phyloP scores from a whole-genome alignment of 2,888 invertebrate species.

The Scrobipalpa atriplicella region DNA sequence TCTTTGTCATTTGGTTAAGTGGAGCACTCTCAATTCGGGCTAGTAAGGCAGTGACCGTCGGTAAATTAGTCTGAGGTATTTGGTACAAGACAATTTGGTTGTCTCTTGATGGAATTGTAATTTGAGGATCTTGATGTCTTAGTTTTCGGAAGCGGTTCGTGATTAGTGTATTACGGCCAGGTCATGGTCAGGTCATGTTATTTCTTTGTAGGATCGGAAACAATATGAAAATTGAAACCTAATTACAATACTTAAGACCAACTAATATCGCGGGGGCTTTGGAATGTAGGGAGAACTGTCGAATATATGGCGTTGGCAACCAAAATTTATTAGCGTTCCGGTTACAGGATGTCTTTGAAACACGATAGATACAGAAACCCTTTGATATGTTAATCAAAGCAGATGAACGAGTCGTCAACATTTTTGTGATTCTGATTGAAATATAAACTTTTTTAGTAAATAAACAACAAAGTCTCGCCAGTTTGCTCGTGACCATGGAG shows the following conservation, averaged over 20 bases:
- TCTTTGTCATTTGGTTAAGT: conserved; percentile 45
- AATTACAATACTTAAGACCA: too few species aligned
- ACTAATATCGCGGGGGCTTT: too few species aligned
- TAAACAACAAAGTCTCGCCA: neutral
- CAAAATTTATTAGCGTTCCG: neutral
- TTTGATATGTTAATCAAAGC: conserved; percentile 1
- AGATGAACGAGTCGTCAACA: neutral
- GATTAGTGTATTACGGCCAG: neutral
- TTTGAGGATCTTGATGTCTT: neutral
- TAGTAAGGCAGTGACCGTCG: conserved; percentile 30
- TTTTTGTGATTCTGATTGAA: neutral
- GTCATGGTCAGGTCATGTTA: neutral
- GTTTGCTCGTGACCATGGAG: too few species aligned
- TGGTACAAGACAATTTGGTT: conserved; percentile 18
- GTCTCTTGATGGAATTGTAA: neutral
- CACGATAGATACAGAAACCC: neutral
- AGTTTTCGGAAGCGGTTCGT: conserved; percentile 4
- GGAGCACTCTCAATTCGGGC: conserved; percentile 48
- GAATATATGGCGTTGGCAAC: too few species aligned
- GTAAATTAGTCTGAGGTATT: conserved; percentile 21
- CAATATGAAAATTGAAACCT: too few species aligned
- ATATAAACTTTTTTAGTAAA: neutral
- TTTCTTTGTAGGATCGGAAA: neutral
- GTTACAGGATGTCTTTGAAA: conserved; percentile 9
- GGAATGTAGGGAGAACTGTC: too few species aligned